Percentiles rank a stretch among this genome's conserved stretches.
phyloP scores from a whole-genome alignment of 1,140 invertebrate genomes.

The Drosophila navojoa region DNA sequence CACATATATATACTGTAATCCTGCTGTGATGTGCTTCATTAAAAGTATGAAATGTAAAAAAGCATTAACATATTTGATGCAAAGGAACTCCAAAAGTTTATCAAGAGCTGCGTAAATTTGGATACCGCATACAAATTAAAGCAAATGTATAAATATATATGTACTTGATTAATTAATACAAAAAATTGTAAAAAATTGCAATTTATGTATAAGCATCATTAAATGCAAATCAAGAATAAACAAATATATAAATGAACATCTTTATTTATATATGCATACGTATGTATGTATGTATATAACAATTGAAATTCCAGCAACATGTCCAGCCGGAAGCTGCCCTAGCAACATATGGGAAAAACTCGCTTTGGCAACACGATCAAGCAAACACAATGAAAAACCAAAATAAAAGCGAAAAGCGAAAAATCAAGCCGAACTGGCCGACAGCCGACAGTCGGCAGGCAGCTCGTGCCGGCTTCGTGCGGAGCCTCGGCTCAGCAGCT shows the following conservation, averaged over 20 bases:
- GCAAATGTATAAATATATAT: not conserved
- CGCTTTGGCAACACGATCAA: conserved; percentile 39
- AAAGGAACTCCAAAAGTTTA: conserved; percentile 15
- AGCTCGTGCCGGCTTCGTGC: conserved; percentile 45
- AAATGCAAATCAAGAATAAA: conserved; percentile 20
- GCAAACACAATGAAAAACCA: conserved; percentile 33
- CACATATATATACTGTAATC: not conserved
- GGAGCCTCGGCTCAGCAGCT: conserved; percentile 62
- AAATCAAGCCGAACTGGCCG: not conserved
- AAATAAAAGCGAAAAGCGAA: conserved; percentile 16
- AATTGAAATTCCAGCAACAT: conserved; percentile 23
- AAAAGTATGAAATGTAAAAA: conserved; percentile 4
- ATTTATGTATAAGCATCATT: conserved; percentile 26
- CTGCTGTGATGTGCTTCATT: conserved; percentile 19
- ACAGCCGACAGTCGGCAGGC: conserved; percentile 46
- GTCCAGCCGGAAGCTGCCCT: conserved; percentile 54
- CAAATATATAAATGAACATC: not conserved
- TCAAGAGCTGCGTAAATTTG: conserved; percentile 17
- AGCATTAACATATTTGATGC: conserved; percentile 36
- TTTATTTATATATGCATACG: not conserved
- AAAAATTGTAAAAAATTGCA: conserved; percentile 16
- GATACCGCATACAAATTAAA: conserved; percentile 1
- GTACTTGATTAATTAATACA: conserved; percentile 36
- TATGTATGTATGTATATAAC: not conserved
- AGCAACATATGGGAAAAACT: conserved; percentile 59